Base-by-base conservation (phyloP, 2,113 vertebrate genomes). In the Verasper variegatus region DNA sequence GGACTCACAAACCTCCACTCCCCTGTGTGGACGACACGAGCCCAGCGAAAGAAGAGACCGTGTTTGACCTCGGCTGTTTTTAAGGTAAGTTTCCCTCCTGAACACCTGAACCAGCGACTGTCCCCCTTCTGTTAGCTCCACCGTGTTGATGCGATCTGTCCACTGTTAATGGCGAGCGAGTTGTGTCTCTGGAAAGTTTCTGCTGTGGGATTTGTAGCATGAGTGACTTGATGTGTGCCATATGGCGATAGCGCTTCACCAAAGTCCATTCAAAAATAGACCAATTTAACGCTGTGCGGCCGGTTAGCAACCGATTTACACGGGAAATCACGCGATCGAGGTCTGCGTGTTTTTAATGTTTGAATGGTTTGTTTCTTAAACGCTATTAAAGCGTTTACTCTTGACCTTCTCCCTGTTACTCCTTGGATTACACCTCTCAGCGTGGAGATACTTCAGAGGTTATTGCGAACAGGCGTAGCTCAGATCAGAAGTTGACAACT, bases 31-130 rank as follows among this genome's bases (percentile, higher is more conserved):
- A 56, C 49, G 20, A 42, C 5, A 52, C 18, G 37, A 35, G 1
- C 20, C 18, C 55, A 63, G 42, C 8, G 21, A 2, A 42, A 27
- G 55, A 74, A 37, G 2, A 3, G 1, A 14, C 20, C 23, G 58
- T 5, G 0, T 31, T 31, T 55, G 3, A 42, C 45, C 52, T 60
- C 75, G 55, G 27, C 72, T 74, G n/a, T 71, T 82, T 35, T 49
- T 47, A 87, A 52, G 88, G 88, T 87, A 73, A 0, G 84, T 52
- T 40, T 55, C 13, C 2, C 13, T 14, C 13, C 20, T 31, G 3
- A 37, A 64, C 37, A 63, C 37, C 42, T 47, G 23, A 49, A 1
- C 9, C 18, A 18, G 8, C 26, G 6, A 13, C 27, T 31, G 31
- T 31, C 31, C 31, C 7, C 5, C 8, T 49, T 1, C 24, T 18